Conservation (phyloP, 2,113 vertebrate species). For the Zosterops lateralis region DNA sequence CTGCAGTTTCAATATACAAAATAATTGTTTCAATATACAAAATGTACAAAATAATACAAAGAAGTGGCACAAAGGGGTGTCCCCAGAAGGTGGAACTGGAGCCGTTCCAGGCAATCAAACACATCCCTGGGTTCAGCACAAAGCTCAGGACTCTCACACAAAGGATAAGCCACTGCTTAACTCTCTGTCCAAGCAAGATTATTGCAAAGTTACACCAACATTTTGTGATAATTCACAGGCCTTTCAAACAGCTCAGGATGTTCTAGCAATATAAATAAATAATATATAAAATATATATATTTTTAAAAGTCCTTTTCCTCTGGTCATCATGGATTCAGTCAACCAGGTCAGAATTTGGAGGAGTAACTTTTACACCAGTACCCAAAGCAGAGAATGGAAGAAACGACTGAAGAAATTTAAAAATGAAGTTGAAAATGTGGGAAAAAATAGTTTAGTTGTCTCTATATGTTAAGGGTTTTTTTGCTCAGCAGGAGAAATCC, state of each 20-base stretch:
- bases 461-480: fast-evolving
- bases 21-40: not conserved
- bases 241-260: not conserved
- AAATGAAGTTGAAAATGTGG: not conserved
- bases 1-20: fast-evolving
- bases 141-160: not conserved
- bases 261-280: fast-evolving
- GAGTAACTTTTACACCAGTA: not conserved
- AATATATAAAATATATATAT: not conserved
- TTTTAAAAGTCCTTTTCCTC: not conserved
- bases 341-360: not conserved
- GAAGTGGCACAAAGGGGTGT: not conserved
- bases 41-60: not conserved
- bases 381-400: not conserved
- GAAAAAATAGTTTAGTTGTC: not conserved
- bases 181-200: not conserved
- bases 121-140: not conserved
- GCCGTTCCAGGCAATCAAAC: not conserved
- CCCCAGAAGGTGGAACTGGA: not conserved
- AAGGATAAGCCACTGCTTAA: not conserved
- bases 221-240: not conserved
- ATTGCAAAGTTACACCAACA: not conserved
- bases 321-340: not conserved
- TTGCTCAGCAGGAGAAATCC: not conserved
- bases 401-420: not conserved